Conservation (phyloP, 1,140 invertebrate species). For the Oedothorax gibbosus region DNA sequence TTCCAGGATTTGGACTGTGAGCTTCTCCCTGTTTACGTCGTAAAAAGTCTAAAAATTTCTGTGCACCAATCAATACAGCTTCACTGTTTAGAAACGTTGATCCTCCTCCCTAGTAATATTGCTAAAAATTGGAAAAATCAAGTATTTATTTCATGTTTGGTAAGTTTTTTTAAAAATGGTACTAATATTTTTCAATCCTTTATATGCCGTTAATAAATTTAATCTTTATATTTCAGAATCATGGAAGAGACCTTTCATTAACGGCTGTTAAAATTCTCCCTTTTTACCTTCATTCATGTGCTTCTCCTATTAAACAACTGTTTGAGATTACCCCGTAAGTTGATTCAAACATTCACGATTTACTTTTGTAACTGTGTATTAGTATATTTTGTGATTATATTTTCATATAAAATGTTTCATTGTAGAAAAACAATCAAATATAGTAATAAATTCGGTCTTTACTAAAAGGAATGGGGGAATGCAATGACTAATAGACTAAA, state of each 20-base stretch:
- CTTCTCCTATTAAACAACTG: not conserved
- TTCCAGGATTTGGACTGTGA: constrained; percentile 16
- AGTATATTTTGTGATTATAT: too few species aligned
- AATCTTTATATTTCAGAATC: not conserved
- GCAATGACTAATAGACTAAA: too few species aligned
- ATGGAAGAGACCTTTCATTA: not conserved
- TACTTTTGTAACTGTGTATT: too few species aligned
- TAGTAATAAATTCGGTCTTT: too few species aligned
- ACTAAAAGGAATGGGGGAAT: too few species aligned
- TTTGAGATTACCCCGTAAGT: constrained; percentile 15
- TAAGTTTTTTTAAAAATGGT: constrained; percentile 11
- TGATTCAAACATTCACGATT: not conserved
- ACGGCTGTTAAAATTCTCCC: not conserved
- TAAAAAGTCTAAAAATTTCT: constrained; percentile 1
- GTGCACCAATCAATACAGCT: not conserved
- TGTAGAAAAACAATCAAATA: too few species aligned
- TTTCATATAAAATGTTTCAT: too few species aligned
- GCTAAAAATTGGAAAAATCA: constrained; percentile 39
- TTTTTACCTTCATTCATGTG: constrained; percentile 2
- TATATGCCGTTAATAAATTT: not conserved
- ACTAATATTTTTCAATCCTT: not conserved
- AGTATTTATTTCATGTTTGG: constrained; percentile 13
- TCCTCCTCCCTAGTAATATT: constrained; percentile 18
- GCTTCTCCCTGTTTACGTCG: not conserved
- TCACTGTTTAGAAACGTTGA: constrained; percentile 3